Evolutionary conservation across 2,113 vertebrate genomes (phyloP).

Genomic region (Thinocorus orbignyianus): DNA sequence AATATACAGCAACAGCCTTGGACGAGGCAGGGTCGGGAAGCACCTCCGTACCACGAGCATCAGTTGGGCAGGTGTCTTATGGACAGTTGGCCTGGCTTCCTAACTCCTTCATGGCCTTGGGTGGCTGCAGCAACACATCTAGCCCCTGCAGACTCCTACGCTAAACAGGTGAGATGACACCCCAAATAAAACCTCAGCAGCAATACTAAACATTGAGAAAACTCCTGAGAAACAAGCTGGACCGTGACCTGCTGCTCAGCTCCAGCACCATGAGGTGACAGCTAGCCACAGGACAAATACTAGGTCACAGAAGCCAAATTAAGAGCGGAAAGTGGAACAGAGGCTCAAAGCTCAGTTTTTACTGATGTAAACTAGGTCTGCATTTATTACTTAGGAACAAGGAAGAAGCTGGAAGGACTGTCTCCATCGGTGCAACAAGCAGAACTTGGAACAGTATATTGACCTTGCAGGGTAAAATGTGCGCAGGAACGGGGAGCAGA

Average conservation of each 20-base stretch:
- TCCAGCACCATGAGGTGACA: not conserved
- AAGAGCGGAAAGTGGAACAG: constrained; percentile 13
- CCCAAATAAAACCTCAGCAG: not conserved
- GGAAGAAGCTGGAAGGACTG: not conserved
- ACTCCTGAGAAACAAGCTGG: not conserved
- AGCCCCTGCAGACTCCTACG: not conserved
- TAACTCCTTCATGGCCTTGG: not conserved
- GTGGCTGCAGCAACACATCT: not conserved
- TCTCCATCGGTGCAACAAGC: not conserved
- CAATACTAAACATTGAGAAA: not conserved
- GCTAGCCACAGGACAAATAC: not conserved
- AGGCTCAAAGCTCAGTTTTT: not conserved
- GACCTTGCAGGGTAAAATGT: not conserved
- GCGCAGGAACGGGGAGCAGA: not conserved
- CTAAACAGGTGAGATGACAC: not conserved
- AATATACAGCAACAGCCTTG: not conserved
- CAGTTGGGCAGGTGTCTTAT: not conserved
- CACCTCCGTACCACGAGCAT: not conserved
- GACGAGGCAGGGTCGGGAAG: not conserved
- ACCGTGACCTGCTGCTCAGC: not conserved
- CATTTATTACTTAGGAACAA: constrained; percentile 6
- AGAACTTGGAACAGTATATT: not conserved
- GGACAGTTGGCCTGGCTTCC: not conserved
- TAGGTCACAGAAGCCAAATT: constrained; percentile 54
- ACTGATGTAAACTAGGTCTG: not conserved